A percentile compares a stretch with the other conserved stretches of the same genome.
These are phyloP conservation scores for Corydoras sp. DNA, from an alignment of 2,113 vertebrate species.

Conservation along the genomic window DNA sequence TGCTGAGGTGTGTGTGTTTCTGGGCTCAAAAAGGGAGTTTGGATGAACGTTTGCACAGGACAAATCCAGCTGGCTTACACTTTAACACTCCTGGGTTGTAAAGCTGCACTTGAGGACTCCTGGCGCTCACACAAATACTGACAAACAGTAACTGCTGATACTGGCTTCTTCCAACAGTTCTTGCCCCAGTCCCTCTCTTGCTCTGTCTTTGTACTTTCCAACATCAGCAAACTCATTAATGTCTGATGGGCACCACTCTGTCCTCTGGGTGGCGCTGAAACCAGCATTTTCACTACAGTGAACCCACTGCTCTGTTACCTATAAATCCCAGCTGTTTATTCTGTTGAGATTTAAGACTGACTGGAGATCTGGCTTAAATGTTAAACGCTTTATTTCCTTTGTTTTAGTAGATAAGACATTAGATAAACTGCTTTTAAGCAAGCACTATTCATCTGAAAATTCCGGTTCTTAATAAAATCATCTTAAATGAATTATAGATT, in stretches of 20 bases:
- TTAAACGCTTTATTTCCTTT: too few species aligned
- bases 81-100: conserved; percentile 51
- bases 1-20: conserved; percentile 11
- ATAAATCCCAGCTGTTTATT: not conserved
- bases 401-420: too few species aligned
- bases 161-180: conserved; percentile 44
- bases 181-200: conserved; percentile 15
- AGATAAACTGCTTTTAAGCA: too few species aligned
- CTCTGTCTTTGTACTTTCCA: conserved; percentile 15
- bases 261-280: conserved; percentile 30
- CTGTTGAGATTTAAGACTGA: not conserved
- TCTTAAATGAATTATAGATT: too few species aligned
- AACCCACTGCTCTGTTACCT: too few species aligned
- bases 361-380: too few species aligned
- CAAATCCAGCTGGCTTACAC: conserved; percentile 54
- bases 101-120: conserved; percentile 49
- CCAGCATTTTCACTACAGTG: not conserved
- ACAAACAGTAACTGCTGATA: conserved; percentile 61
- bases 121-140: conserved; percentile 56
- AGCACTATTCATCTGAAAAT: too few species aligned
- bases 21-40: conserved; percentile 3
- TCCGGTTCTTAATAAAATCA: too few species aligned
- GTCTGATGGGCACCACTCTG: not conserved
- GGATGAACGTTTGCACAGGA: conserved; percentile 14
- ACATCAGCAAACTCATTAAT: not conserved